Evolutionary conservation across 2,888 invertebrate species (phyloP), one percentile per base, ranked within the genome.

Genomic region (Apeira syringaria): DNA sequence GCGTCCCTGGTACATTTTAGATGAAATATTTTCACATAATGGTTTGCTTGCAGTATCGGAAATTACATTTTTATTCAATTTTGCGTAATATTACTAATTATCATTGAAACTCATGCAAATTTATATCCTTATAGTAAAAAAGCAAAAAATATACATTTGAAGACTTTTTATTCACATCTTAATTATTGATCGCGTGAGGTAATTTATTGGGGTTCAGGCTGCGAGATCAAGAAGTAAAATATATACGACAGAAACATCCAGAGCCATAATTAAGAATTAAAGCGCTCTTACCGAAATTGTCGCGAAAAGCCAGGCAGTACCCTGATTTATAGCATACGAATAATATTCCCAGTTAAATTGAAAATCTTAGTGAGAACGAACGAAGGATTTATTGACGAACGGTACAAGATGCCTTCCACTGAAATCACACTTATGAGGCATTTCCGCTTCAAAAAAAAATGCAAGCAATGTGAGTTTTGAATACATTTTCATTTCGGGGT

Each of bases 251-350:
- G 60, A 67, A 39, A 57, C 68, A 56, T 71, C 69, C 71, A 68
- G 71, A 66, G 60, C 74, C 72, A 82, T 83, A 81, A 86, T 84
- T 86, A 85, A 84, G 82, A 80, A 82, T 83, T 82, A 80, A 80
- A 83, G 68, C n/a, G n/a, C 70, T 77, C 73, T 74, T 75, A 68
- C 73, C 68, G 59, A 80, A 81, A 79, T 78, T 79, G 80, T 80
- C 76, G 68, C 75, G 59, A 69, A 64, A 43, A 68, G 66, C 66
- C 65, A 58, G 60, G 66, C 64, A 63, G 54, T 54, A 48, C 49
- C 52, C 63, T 80, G 79, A 85, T 85, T 85, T 86, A 86, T 79
- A 48, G 61, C 65, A 47, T 35, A 52, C 59, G 61, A 76, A 74
- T 75, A 72, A 78, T 77, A 77, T 74, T 78, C 74, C 68, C 68